Evolutionary conservation across 2,888 invertebrate species (phyloP).

Genomic region (Adineta ricciae): DNA sequence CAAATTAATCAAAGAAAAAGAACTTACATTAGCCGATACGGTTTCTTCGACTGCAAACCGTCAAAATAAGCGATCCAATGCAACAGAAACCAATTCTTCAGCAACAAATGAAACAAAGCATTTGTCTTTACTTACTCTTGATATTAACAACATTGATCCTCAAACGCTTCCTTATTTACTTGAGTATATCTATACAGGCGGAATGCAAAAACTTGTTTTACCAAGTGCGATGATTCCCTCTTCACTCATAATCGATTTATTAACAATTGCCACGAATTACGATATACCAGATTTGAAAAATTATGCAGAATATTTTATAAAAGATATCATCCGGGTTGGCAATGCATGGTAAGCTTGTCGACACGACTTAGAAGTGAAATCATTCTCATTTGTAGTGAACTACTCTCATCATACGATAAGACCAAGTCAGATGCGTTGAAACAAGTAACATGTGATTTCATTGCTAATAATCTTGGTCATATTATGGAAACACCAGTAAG

Average conservation of each 20-base stretch:
- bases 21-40: not conserved
- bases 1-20: not conserved
- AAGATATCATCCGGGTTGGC: constrained; percentile 15
- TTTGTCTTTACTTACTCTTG: not conserved
- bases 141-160: not conserved
- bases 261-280: constrained; percentile 3
- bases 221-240: not conserved
- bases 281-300: not conserved
- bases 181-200: constrained; percentile 11
- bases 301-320: not conserved
- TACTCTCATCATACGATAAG: not conserved
- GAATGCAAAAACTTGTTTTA: not conserved
- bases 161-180: not conserved
- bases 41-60: not conserved
- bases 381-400: not conserved
- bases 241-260: not conserved
- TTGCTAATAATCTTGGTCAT: constrained; percentile 10
- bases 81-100: not conserved
- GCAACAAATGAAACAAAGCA: not conserved
- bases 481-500: constrained; percentile 18
- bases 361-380: too few relatives aligned
- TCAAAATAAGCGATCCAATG: not conserved
- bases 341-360: constrained; percentile 1
- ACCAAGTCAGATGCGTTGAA: not conserved
- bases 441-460: constrained; percentile 13